phyloP scores from a whole-genome alignment of 2,888 invertebrate species.

The Cephus runcator region DNA sequence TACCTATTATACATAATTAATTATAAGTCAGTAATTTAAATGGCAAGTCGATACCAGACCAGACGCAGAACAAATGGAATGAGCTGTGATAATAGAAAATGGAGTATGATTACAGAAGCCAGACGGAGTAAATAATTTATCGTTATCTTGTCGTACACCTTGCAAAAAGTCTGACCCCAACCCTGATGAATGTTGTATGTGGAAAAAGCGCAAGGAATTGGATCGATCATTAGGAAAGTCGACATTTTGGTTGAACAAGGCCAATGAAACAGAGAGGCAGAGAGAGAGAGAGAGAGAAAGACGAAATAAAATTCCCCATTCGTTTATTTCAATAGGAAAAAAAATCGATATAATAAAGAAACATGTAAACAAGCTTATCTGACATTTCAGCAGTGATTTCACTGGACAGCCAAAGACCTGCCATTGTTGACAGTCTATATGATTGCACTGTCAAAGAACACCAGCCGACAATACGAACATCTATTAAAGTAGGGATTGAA shows the following conservation, averaged over 20 bases:
- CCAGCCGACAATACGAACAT: background rate
- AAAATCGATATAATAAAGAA: background rate
- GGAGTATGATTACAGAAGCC: background rate
- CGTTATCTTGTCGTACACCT: background rate
- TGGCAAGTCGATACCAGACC: background rate
- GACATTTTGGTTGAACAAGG: background rate
- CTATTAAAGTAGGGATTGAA: background rate
- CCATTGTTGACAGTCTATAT: background rate
- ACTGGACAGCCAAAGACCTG: background rate
- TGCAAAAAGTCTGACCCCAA: background rate
- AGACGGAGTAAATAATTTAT: background rate
- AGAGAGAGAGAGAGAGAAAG: background rate
- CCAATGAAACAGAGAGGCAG: background rate
- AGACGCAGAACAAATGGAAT: background rate
- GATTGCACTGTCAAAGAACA: background rate
- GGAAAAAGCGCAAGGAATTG: background rate
- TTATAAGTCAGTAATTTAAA: background rate
- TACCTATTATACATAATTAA: background rate
- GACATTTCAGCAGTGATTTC: background rate
- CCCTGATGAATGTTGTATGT: background rate
- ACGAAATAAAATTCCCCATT: background rate
- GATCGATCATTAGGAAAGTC: background rate
- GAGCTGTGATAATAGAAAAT: background rate
- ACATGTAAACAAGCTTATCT: constrained; percentile 1
- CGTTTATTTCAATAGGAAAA: background rate